Conservation (phyloP, 2,888 invertebrate species). For the Cephus sareptanus region DNA sequence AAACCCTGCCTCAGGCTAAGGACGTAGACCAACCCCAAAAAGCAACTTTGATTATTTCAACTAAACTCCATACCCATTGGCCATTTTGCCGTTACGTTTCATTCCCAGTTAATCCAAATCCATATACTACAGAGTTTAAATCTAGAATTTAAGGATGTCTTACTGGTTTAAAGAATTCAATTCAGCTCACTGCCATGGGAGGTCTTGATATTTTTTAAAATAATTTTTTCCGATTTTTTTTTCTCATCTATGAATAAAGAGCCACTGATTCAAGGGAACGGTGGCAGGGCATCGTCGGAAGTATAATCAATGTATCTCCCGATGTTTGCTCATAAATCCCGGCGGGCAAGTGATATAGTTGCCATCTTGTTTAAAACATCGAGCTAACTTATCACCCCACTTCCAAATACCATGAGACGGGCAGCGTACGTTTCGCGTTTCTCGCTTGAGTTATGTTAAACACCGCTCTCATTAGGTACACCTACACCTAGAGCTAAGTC, state of each 20-base stretch:
- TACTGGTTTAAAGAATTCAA: background rate
- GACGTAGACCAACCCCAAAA: background rate
- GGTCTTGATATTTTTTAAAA: background rate
- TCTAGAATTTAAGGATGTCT: background rate
- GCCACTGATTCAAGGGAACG: background rate
- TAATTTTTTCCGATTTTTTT: background rate
- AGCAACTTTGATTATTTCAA: background rate
- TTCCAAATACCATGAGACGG: slow-evolving; percentile 21
- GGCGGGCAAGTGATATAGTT: slow-evolving; percentile 27
- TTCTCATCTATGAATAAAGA: background rate
- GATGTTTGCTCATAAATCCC: slow-evolving; percentile 29
- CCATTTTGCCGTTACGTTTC: background rate
- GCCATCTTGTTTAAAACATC: slow-evolving; percentile 30
- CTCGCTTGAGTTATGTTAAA: slow-evolving; percentile 8
- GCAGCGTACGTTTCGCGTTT: slow-evolving; percentile 2
- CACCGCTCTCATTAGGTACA: slow-evolving; percentile 4
- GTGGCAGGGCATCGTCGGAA: background rate
- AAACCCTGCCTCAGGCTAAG: slow-evolving; percentile 45
- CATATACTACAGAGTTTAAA: background rate
- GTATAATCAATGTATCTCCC: slow-evolving; percentile 32
- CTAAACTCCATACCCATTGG: background rate
- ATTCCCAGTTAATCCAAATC: background rate
- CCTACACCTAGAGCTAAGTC: background rate
- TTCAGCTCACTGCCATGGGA: background rate
- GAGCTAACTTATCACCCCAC: slow-evolving; percentile 29